Evolutionary conservation across 2,888 invertebrate genomes (phyloP).

Genomic region (Iselma pallidipennis): DNA sequence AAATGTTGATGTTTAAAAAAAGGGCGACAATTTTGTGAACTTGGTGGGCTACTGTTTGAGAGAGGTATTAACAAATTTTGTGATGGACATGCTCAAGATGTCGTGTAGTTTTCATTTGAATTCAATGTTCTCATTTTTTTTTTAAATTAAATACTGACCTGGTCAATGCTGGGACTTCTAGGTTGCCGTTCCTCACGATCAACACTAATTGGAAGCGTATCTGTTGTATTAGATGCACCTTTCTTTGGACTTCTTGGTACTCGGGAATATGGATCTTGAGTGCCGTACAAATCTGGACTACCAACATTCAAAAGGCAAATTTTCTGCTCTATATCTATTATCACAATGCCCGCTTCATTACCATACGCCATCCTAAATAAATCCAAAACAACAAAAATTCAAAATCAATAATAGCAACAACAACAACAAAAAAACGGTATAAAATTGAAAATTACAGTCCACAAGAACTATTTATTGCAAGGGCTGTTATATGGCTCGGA

Average conservation of each 20-base stretch:
- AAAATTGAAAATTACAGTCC: conserved; percentile 79
- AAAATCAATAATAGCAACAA: conserved; percentile 1
- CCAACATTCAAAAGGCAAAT: conserved; percentile 85
- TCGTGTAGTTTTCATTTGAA: not conserved
- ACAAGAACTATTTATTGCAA: conserved; percentile 94
- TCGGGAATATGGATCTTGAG: conserved; percentile 84
- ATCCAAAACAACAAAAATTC: not conserved
- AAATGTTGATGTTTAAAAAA: conserved; percentile 4
- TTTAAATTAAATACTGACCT: conserved; percentile 64
- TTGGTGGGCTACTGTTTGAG: not conserved
- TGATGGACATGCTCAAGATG: not conserved
- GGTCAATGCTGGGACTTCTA: conserved; percentile 86
- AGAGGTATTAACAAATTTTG: no score
- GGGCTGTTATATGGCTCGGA: conserved; percentile 83
- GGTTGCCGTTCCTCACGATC: conserved; percentile 61
- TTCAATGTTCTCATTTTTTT: not conserved
- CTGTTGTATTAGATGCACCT: conserved; percentile 51
- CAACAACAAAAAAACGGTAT: not conserved
- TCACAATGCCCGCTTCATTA: conserved; percentile 93
- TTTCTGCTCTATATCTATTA: conserved; percentile 93
- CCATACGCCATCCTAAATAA: conserved; percentile 90
- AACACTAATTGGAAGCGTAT: conserved; percentile 52
- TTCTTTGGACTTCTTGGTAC: conserved; percentile 53
- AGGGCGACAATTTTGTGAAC: not conserved
- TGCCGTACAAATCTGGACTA: conserved; percentile 89